phyloP scores from a whole-genome alignment of 2,888 invertebrate genomes.

The Euzetes globulus region DNA sequence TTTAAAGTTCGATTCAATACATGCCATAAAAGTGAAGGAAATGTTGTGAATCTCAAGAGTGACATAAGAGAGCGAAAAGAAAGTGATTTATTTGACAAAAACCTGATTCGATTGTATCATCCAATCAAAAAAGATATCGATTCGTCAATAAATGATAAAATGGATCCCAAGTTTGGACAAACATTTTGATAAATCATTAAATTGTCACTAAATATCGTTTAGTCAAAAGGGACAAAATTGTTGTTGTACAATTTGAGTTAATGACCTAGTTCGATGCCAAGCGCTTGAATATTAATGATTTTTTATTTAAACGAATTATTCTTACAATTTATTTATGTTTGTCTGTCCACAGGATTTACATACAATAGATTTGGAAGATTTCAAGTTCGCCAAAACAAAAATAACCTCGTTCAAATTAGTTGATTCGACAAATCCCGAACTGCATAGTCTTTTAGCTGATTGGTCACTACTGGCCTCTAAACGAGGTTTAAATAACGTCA shows the following conservation, averaged over 20 bases:
- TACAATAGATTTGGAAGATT: constrained; percentile 82
- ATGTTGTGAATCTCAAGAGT: neutral
- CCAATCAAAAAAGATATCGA: neutral
- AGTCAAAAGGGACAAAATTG: no score
- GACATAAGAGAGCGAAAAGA: neutral
- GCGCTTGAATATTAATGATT: no score
- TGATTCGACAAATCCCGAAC: constrained; percentile 68
- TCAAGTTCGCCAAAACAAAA: constrained; percentile 89
- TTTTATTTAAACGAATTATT: neutral
- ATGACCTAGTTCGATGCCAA: no score
- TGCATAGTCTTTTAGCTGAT: constrained; percentile 57
- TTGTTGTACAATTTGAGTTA: no score
- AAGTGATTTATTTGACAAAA: constrained; percentile 5
- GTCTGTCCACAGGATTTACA: constrained; percentile 68
- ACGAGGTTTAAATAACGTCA: neutral
- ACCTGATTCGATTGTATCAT: neutral
- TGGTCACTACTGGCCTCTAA: constrained; percentile 40
- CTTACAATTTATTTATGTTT: constrained; percentile 54
- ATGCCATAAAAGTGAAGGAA: no score
- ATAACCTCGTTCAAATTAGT: constrained; percentile 85
- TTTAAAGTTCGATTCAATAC: no score
- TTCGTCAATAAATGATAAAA: constrained; percentile 60
- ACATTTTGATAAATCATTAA: neutral
- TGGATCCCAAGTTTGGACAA: constrained; percentile 53
- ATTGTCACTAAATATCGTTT: constrained; percentile 46